Base-by-base conservation (phyloP, 2,113 vertebrate species). In the Atherinomorus stipes region DNA sequence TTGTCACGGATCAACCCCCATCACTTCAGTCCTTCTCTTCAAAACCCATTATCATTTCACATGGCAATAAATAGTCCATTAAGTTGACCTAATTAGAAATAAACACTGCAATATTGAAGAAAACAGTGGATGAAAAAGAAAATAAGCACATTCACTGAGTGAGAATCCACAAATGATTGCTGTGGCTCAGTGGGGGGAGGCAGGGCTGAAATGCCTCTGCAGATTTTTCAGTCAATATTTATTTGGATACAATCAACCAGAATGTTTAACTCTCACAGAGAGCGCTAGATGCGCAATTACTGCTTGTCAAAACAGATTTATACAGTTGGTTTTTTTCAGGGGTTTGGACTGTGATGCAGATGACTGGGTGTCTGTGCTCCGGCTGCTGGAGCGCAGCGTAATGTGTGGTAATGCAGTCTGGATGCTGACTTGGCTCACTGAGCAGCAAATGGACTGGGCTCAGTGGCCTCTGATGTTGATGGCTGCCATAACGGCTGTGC, bases 221-320 rank as follows among this genome's bases (percentile, higher is more conserved):
- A 68, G 1, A 52, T 66, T 51, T 58, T 64, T 53, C 44, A 52
- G 76, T 89, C 87, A 63, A 74, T 81, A 84, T 70, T 78, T 73
- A 65, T 83, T 74, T 79, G 60, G 4, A 72, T 49, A 72, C 68
- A 64, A 77, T 84, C 71, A 83, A 37, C 8, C 64, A 25, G 26
- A 71, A 65, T 80, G 72, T 70, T 77, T 68, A 18, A 68, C 69
- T 81, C 23, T 71, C 34, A 34, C 64, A 67, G 31, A 53, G 40
- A 72, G 59, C 2, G 10, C 16, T 37, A 65, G 76, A 73, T 80
- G 58, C 73, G 69, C 84, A 84, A 73, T 87, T 74, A 78, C 72
- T 16, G 67, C 75, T 76, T 64, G 54, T 80, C 77, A 50, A 65
- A 81, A 83, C 51, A 64, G 37, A 66, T 74, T 78, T 74, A 64